Conservation (phyloP, 2,113 vertebrate species). For the Archilochus colubris region DNA sequence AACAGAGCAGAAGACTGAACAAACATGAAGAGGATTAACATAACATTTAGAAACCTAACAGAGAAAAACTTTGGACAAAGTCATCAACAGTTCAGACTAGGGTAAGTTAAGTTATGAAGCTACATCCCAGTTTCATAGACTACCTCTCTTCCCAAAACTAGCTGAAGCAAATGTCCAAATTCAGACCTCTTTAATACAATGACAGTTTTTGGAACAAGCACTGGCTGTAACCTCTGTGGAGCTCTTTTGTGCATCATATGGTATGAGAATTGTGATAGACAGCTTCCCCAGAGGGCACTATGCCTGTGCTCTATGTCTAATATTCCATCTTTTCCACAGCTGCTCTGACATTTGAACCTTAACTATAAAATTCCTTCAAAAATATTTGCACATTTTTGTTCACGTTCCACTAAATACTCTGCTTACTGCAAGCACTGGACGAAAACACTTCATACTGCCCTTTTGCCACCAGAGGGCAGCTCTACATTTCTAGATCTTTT, state of each 20-base stretch:
- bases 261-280: background rate
- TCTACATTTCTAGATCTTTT: background rate
- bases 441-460: background rate
- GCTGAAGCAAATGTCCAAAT: background rate
- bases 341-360: background rate
- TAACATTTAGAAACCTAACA: background rate
- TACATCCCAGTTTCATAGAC: background rate
- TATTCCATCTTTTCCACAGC: background rate
- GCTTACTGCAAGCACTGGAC: background rate
- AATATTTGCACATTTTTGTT: background rate
- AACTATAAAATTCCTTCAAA: background rate
- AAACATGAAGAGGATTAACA: background rate
- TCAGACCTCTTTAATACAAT: background rate
- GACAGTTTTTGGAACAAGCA: background rate
- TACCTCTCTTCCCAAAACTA: background rate
- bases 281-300: background rate
- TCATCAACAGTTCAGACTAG: background rate
- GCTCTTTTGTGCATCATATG: background rate
- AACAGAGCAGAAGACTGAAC: background rate
- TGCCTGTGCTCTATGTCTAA: background rate
- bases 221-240: background rate
- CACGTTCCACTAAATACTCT: background rate
- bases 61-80: background rate
- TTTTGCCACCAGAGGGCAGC: constrained; percentile 76
- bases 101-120: background rate